Base-by-base conservation (phyloP, 2,888 invertebrate genomes). In the Orthonychiurus folsomi region DNA sequence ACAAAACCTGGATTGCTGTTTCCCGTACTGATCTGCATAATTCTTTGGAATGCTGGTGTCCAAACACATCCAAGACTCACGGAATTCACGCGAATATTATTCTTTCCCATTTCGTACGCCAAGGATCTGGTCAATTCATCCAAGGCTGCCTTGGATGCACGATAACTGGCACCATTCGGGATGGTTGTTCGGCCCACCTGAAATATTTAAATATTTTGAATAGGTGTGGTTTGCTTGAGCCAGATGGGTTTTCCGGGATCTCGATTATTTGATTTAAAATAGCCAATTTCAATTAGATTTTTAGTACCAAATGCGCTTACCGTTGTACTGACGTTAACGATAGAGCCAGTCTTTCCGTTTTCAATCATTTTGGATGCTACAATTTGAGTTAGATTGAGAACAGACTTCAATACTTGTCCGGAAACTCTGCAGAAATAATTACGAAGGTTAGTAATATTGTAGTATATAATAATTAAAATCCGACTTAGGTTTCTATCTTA, bases 291-390 rank as follows among this genome's bases (percentile, higher is more conserved):
- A 3, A 9, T 15, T n/a, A 58, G 2, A 5, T 28, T 15, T 58
- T 47, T 3, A 12, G 23, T 23, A 56, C n/a, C n/a, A n/a, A n/a
- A n/a, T n/a, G n/a, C n/a, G n/a, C 27, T 50, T 50, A 61, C 78
- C 56, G 70, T 69, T 12, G 79, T 79, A 1, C 80, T 80, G 1
- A 81, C 68, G 66, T 80, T 80, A 2, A 81, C 80, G 56, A 81
- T 78, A 28, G 78, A 69, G 1, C 80, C 80, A 48, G 75, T 74
- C 53, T 63, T 62, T 18, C 75, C 74, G 21, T 73, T 65, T n/a
- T 75, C 73, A 20, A 78, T 74, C 77, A 80, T 77, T 48, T 75
- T 73, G 21, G 71, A 73, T 2, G 76, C 76, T 24, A 79, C 76
- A 20, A 78, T 75, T 77, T 80, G 79, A 3, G 77, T 75, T 18